Percentiles rank a stretch among this genome's conserved stretches.
These are phyloP conservation scores for Zaprionus inermis DNA, from an alignment of 1,140 invertebrate genomes.

Conservation along the genomic window DNA sequence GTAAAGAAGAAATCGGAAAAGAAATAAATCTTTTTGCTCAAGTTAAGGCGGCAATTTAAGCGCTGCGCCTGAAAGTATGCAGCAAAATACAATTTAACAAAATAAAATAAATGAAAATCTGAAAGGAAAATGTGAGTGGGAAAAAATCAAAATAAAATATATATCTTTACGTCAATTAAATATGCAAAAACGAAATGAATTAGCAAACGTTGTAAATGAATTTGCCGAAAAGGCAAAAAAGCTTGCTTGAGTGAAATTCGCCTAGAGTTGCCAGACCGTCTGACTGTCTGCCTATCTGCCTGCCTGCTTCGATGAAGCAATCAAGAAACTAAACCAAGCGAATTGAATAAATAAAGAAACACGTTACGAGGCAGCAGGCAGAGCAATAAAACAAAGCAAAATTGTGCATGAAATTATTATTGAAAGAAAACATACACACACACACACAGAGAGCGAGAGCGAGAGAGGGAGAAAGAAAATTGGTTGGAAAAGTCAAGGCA, in stretches of 20 bases:
- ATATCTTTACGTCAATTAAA: conserved; percentile 16
- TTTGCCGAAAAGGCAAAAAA: conserved; percentile 30
- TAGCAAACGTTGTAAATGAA: conserved; percentile 43
- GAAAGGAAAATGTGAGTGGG: not conserved
- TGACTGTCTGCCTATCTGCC: too few relatives aligned
- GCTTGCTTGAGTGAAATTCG: conserved; percentile 10
- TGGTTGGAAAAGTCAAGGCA: conserved; percentile 48
- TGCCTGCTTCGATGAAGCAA: conserved; percentile 51
- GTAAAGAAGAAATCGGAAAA: not conserved
- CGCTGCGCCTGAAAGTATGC: conserved; percentile 62
- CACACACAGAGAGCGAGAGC: conserved; percentile 3
- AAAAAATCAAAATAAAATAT: conserved; percentile 1
- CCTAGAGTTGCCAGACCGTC: not conserved
- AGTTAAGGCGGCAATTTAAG: not conserved
- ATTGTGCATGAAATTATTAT: conserved; percentile 81
- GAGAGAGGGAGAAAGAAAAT: conserved; percentile 19
- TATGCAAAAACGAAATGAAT: conserved; percentile 38
- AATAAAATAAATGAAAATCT: conserved; percentile 17
- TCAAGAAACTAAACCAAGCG: conserved; percentile 80
- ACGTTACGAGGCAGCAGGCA: conserved; percentile 32
- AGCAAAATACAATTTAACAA: not conserved
- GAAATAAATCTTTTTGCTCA: not conserved
- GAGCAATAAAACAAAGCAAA: conserved; percentile 75
- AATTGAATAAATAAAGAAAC: conserved; percentile 80
- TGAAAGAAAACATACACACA: conserved; percentile 17